Conservation (phyloP, 1,140 invertebrate genomes). For the Oscheius sp. region DNA sequence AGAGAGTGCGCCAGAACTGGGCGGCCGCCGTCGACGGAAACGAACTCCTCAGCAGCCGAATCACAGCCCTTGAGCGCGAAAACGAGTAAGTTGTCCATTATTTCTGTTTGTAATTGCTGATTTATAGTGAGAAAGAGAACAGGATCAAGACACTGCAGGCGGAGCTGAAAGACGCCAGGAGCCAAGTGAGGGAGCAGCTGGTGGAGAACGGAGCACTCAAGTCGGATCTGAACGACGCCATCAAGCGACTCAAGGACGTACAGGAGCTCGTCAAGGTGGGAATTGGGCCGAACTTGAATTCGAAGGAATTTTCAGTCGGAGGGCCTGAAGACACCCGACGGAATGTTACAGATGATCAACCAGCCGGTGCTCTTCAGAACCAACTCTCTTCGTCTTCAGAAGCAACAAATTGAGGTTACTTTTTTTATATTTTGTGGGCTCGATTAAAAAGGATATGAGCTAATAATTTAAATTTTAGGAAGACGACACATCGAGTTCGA, state of each 20-base stretch:
- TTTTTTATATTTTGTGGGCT: no score
- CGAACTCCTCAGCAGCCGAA: not conserved
- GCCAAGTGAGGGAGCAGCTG: not conserved
- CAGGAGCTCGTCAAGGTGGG: not conserved
- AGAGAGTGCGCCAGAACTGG: not conserved
- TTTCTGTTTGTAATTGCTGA: not conserved
- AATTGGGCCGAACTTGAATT: no score
- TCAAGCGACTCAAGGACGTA: not conserved
- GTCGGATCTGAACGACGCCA: not conserved
- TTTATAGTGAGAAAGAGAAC: not conserved
- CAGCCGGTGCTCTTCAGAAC: not conserved
- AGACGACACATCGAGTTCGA: not conserved
- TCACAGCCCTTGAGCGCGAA: not conserved
- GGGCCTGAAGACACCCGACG: no score
- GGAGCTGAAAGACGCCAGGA: not conserved
- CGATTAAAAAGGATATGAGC: not conserved
- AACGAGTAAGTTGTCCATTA: not conserved
- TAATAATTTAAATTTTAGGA: not conserved
- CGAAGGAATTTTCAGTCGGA: no score
- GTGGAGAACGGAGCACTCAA: not conserved
- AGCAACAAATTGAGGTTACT: not conserved
- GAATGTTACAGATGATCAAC: not conserved
- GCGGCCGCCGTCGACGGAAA: not conserved
- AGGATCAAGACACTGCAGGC: not conserved
- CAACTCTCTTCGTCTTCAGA: not conserved